These are phyloP conservation scores for Poeciliopsis retropinna DNA, from an alignment of 2,113 vertebrate species.

Conservation along the genomic window DNA sequence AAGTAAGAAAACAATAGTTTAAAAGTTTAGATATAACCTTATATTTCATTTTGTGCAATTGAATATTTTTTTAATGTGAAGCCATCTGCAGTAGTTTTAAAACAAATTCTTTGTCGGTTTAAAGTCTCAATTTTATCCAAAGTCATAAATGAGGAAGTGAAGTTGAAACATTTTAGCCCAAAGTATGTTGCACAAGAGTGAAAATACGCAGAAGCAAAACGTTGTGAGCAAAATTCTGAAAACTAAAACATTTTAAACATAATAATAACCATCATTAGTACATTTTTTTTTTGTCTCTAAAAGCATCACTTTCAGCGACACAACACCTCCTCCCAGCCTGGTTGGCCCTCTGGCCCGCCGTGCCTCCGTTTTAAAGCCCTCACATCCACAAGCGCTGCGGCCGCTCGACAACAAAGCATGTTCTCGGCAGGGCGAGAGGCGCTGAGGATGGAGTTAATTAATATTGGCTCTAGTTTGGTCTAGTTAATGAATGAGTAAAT, in stretches of 20 bases:
- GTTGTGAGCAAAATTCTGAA: not conserved
- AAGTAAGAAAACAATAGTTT: not conserved
- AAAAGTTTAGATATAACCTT: not conserved
- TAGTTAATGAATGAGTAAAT: slow-evolving; percentile 83
- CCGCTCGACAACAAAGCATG: slow-evolving; percentile 64
- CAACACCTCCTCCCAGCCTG: not conserved
- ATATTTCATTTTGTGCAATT: too few relatives aligned
- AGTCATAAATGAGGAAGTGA: not conserved
- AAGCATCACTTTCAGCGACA: not conserved
- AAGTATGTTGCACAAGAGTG: not conserved
- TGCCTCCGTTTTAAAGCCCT: slow-evolving; percentile 33
- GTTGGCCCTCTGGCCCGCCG: slow-evolving; percentile 26
- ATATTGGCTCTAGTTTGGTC: slow-evolving; percentile 81
- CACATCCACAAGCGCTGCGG: slow-evolving; percentile 45
- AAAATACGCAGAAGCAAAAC: not conserved
- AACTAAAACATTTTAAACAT: not conserved
- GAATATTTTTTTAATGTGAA: too few relatives aligned
- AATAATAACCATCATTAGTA: not conserved
- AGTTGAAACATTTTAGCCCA: not conserved
- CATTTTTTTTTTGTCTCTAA: not conserved
- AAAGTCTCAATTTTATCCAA: not conserved
- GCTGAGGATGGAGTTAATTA: slow-evolving; percentile 78
- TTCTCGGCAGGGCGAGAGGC: slow-evolving; percentile 40
- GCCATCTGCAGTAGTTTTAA: not conserved
- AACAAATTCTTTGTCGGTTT: not conserved